Evolutionary conservation across 2,888 invertebrate species (phyloP), one percentile per base, ranked within the genome.

Genomic region (Colletes collaris): DNA sequence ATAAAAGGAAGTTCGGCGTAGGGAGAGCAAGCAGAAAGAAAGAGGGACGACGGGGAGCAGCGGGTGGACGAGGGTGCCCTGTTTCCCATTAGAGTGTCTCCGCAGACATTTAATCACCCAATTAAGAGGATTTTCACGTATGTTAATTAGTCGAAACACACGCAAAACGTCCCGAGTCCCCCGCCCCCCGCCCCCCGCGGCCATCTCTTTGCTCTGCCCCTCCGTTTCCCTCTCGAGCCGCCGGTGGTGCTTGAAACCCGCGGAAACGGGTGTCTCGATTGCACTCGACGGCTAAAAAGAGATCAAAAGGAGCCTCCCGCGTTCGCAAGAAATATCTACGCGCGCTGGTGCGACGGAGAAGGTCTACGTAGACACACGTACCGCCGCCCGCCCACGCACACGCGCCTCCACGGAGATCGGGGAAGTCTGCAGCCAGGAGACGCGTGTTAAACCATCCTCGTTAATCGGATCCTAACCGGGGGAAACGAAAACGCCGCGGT

Each of bases 81-180:
- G 82, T 82, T 81, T 82, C 81, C 88, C 85, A 88, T 88, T 88
- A 88, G 82, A 84, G 83, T 87, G 86, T 83, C 86, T 85, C 81
- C 79, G 83, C 79, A 79, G 83, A 85, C 88, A 86, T 90, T 89
- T 89, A 90, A 89, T 89, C 87, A 86, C 86, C 87, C 88, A 88
- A 90, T 91, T 89, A 90, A 89, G 88, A 85, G 88, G 88, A 89
- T 89, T 90, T 90, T 89, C 89, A 87, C 89, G 89, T 90, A 89
- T 91, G 90, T 90, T 90, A 91, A 91, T 91, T 90, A 91, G 90
- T 86, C 87, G 85, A 88, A 90, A 90, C 89, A 90, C 89, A 86
- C 89, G 90, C 89, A 89, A 90, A 88, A 88, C 85, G 87, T 87
- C 2, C 27, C 85, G 75, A 86, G 79, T 63, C 19, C 46, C 13